A percentile compares a stretch with the other conserved stretches of the same genome.
Conservation (phyloP, 2,888 invertebrate species). For the Zonitis immaculata region DNA sequence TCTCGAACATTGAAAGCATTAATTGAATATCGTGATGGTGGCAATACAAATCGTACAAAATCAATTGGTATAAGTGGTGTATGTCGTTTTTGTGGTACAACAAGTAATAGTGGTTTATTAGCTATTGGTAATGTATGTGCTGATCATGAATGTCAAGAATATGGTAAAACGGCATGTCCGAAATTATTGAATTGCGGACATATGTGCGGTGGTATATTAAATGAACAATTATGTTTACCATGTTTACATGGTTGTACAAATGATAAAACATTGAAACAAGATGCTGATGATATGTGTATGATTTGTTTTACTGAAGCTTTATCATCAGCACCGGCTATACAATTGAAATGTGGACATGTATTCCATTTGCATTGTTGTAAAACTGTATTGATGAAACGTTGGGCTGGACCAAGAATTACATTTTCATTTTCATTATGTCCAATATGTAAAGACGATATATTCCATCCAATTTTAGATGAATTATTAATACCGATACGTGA, state of each 20-base stretch:
- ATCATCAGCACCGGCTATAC: conserved; percentile 90
- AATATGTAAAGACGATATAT: conserved; percentile 89
- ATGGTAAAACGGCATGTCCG: conserved; percentile 75
- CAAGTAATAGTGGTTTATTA: conserved; percentile 75
- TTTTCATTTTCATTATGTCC: conserved; percentile 96
- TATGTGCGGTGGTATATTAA: conserved; percentile 87
- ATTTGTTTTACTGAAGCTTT: conserved; percentile 97
- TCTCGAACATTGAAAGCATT: conserved; percentile 86
- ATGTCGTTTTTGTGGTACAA: conserved; percentile 88
- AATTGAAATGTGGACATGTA: conserved; percentile 91
- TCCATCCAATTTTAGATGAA: conserved; percentile 74
- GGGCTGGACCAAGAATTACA: conserved; percentile 94
- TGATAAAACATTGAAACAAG: conserved; percentile 68
- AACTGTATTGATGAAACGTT: conserved; percentile 76
- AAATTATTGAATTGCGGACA: conserved; percentile 85
- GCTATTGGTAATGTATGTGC: conserved; percentile 93
- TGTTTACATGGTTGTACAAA: conserved; percentile 80
- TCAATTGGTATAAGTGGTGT: conserved; percentile 56
- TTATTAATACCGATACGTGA: conserved; percentile 74
- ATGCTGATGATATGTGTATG: conserved; percentile 99
- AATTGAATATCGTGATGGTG: conserved; percentile 83
- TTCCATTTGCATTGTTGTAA: conserved; percentile 92
- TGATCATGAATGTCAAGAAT: conserved; percentile 89
- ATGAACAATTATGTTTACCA: conserved; percentile 79
- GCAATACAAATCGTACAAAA: conserved; percentile 56